Percentiles rank a stretch among this genome's conserved stretches.
Evolutionary conservation across 2,113 vertebrate species (phyloP).

Genomic region (Gorilla gorilla): DNA sequence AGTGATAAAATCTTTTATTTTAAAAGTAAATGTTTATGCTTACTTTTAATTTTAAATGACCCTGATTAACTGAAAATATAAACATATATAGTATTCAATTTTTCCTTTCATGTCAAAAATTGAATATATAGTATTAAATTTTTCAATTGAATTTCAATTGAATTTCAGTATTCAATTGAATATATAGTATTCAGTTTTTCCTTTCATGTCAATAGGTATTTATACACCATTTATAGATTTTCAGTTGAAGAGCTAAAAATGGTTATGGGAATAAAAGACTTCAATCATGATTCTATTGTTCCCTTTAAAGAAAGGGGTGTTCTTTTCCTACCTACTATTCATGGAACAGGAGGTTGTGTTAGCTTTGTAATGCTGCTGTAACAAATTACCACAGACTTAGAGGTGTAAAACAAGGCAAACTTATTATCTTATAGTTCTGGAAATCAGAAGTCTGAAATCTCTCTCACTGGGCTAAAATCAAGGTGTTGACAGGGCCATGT

Average conservation of each 20-base stretch:
- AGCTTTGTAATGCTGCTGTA: not conserved
- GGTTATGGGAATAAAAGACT: not conserved
- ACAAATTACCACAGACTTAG: not conserved
- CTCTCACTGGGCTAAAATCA: not conserved
- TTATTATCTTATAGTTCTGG: not conserved
- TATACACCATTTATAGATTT: not conserved
- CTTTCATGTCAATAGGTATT: not conserved
- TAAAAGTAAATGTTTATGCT: not conserved
- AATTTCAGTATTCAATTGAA: too few relatives aligned
- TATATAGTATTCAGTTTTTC: not conserved
- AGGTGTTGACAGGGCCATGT: not conserved
- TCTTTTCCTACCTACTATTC: not conserved
- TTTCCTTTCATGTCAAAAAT: not conserved
- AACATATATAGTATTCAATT: not conserved
- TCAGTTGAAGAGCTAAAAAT: not conserved
- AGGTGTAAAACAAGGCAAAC: not conserved
- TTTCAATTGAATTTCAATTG: too few relatives aligned
- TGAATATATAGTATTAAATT: too few relatives aligned
- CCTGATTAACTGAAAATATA: not conserved
- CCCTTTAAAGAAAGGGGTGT: not conserved
- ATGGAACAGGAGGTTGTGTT: not conserved
- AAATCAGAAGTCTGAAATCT: not conserved
- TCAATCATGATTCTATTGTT: not conserved
- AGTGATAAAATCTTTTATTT: not conserved
- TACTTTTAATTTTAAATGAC: constrained; percentile 7